Percentiles rank a stretch among this genome's conserved stretches.
These are phyloP conservation scores for Tetropium fuscum DNA, from an alignment of 2,888 invertebrate species.

Conservation along the genomic window DNA sequence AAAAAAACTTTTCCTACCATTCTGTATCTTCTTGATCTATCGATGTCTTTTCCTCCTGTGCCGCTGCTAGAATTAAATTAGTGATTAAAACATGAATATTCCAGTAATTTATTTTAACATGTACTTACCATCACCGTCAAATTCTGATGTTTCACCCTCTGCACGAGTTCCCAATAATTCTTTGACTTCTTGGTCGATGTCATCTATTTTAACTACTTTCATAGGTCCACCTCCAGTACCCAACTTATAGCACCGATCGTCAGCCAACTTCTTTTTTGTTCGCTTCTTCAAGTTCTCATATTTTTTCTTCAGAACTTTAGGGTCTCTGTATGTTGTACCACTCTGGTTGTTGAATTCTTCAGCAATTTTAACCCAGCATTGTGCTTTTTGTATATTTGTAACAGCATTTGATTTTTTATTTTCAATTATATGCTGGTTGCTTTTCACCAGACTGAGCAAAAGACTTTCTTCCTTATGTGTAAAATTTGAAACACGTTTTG, in stretches of 20 bases:
- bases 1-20: not conserved
- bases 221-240: not conserved
- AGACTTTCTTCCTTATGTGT: too few relatives aligned
- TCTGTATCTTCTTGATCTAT: not conserved
- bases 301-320: too few relatives aligned
- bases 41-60: not conserved
- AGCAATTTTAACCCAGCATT: too few relatives aligned
- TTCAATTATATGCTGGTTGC: too few relatives aligned
- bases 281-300: too few relatives aligned
- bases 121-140: conserved; percentile 2
- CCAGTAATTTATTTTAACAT: not conserved
- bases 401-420: too few relatives aligned
- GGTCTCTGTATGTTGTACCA: too few relatives aligned
- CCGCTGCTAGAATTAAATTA: not conserved
- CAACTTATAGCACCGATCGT: not conserved
- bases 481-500: too few relatives aligned
- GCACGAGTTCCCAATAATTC: conserved; percentile 3
- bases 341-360: too few relatives aligned
- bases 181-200: not conserved
- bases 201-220: not conserved
- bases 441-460: too few relatives aligned
- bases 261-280: too few relatives aligned
- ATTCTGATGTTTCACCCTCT: conserved; percentile 1
- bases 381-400: too few relatives aligned
- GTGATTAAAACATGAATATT: not conserved